Conservation (phyloP, 2,888 invertebrate genomes). For the Andrena chrysosceles region DNA sequence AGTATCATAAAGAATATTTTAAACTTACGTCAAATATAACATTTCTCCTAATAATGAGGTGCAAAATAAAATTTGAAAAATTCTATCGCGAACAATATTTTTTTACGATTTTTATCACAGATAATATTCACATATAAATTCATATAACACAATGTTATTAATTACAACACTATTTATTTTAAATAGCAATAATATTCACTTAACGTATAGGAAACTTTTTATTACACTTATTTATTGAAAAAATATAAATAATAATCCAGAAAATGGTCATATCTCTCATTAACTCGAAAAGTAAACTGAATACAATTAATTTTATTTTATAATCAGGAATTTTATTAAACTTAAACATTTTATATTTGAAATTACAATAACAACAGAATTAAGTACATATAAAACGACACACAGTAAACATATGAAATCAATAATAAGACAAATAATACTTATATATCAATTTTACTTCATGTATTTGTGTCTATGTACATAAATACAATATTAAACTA, state of each 20-base stretch:
- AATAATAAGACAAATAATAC: conserved; percentile 42
- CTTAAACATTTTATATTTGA: not conserved
- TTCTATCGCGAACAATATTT: not conserved
- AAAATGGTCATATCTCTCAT: not conserved
- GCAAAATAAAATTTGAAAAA: not conserved
- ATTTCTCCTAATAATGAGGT: not conserved
- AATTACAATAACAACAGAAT: conserved; percentile 3
- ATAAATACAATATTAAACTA: conserved; percentile 35
- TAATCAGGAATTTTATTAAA: not conserved
- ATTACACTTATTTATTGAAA: not conserved
- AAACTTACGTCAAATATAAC: no score
- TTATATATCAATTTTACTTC: conserved; percentile 43
- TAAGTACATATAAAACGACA: conserved; percentile 8
- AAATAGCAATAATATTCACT: not conserved
- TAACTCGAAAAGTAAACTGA: no score
- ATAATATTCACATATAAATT: not conserved
- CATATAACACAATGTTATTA: not conserved
- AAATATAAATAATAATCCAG: not conserved
- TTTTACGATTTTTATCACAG: no score
- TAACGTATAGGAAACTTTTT: not conserved
- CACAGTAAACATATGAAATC: conserved; percentile 20
- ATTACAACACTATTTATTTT: not conserved
- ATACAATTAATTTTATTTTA: not conserved
- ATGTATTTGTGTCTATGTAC: conserved; percentile 17
- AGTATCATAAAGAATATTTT: no score